These are phyloP conservation scores for Ichneumon xanthorius DNA, from an alignment of 2,888 invertebrate genomes.

Conservation along the genomic window DNA sequence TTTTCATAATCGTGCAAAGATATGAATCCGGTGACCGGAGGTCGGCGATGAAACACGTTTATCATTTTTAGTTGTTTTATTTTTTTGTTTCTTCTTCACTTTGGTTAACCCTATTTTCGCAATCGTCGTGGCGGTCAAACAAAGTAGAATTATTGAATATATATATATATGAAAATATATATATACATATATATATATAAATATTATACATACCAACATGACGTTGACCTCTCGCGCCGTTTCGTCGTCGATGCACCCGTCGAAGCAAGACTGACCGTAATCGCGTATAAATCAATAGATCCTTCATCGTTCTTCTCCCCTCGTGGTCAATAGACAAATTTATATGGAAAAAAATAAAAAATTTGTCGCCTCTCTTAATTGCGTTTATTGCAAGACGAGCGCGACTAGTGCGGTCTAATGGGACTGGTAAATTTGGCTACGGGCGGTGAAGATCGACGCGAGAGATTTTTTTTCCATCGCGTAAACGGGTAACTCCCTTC, in stretches of 20 bases:
- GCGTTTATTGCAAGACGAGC: conserved; percentile 22
- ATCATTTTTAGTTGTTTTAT: not conserved
- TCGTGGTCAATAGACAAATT: conserved; percentile 38
- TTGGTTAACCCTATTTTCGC: conserved; percentile 15
- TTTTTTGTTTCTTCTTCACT: not conserved
- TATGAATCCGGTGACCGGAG: not conserved
- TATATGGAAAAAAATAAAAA: not conserved
- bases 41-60: not conserved
- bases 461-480: conserved; percentile 44
- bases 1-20: not conserved
- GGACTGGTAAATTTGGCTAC: conserved; percentile 36
- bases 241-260: conserved; percentile 38
- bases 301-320: conserved; percentile 47
- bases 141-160: conserved; percentile 41
- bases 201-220: conserved; percentile 51
- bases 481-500: conserved; percentile 6
- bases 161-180: conserved; percentile 14
- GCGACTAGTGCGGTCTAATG: not conserved
- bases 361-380: conserved; percentile 1
- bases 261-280: conserved; percentile 12
- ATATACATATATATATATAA: conserved; percentile 31
- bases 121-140: conserved; percentile 32
- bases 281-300: conserved; percentile 43
- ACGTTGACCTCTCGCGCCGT: conserved; percentile 55
- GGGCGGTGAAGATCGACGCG: conserved; percentile 44